phyloP scores from a whole-genome alignment of 2,888 invertebrate genomes.

The Pristionchus maxplancki region DNA sequence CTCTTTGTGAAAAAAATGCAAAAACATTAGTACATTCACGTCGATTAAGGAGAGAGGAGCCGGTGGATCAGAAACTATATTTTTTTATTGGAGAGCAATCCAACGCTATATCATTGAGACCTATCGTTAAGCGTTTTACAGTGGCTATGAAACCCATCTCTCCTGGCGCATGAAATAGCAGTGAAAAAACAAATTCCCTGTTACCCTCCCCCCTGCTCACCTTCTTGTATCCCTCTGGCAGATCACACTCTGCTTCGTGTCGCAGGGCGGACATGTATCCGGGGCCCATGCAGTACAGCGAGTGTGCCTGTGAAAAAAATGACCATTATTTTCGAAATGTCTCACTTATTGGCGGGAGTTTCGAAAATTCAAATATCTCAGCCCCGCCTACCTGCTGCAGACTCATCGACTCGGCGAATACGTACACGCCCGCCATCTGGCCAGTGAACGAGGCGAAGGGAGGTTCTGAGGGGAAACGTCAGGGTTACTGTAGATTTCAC shows the following conservation, averaged over 20 bases:
- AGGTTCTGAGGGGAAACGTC: not conserved
- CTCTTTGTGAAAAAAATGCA: too few relatives aligned
- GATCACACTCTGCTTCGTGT: conserved; percentile 99
- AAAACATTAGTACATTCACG: too few relatives aligned
- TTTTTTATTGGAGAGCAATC: not conserved
- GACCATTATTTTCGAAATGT: conserved; percentile 78
- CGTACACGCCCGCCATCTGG: conserved; percentile 99
- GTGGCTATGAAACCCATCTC: too few relatives aligned
- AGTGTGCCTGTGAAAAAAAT: conserved; percentile 86
- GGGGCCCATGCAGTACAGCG: conserved; percentile 97
- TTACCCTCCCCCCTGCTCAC: too few relatives aligned
- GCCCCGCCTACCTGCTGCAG: conserved; percentile 84
- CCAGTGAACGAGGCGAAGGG: conserved; percentile 97
- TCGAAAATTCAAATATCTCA: not conserved
- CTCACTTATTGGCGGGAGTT: not conserved
- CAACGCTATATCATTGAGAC: too few relatives aligned
- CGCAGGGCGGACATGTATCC: conserved; percentile 99
- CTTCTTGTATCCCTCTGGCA: conserved; percentile 98
- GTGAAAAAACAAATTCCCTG: too few relatives aligned
- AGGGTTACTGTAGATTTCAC: not conserved
- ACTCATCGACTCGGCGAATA: conserved; percentile 96
- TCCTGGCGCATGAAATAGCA: too few relatives aligned
- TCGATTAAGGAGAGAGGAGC: too few relatives aligned
- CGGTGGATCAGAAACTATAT: too few relatives aligned
- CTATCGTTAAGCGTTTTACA: too few relatives aligned